Evolutionary conservation across 2,113 vertebrate species (phyloP).

Genomic region (Fregata magnificens): DNA sequence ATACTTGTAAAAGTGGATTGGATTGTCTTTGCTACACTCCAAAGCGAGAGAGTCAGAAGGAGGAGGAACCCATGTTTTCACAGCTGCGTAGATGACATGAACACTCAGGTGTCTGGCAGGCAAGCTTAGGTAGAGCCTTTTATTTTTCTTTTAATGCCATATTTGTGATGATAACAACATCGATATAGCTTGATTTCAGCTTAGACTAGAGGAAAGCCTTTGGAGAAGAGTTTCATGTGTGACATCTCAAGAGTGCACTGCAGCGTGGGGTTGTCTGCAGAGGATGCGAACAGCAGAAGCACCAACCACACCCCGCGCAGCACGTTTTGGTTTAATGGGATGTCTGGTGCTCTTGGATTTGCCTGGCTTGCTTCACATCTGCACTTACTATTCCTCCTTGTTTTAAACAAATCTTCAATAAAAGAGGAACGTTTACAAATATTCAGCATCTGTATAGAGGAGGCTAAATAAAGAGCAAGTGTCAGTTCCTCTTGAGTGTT

Average conservation of each 20-base stretch:
- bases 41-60: not conserved
- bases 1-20: not conserved
- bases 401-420: constrained; percentile 27
- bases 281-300: not conserved
- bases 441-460: not conserved
- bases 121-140: not conserved
- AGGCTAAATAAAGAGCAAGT: constrained; percentile 43
- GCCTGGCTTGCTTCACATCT: not conserved
- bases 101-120: not conserved
- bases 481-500: not conserved
- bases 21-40: not conserved
- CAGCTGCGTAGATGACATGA: not conserved
- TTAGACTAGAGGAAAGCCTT: not conserved
- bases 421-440: not conserved
- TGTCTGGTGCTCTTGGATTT: not conserved
- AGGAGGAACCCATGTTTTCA: not conserved
- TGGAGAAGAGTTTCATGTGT: not conserved
- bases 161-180: not conserved
- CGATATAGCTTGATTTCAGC: not conserved
- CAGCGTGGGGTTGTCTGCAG: rapidly evolving
- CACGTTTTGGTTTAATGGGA: not conserved
- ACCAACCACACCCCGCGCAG: rapidly evolving
- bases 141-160: not conserved
- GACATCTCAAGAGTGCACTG: not conserved
- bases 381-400: not conserved